These are phyloP conservation scores for Hyperoodon ampullatus DNA, from an alignment of 2,113 vertebrate genomes.

Conservation along the genomic window DNA sequence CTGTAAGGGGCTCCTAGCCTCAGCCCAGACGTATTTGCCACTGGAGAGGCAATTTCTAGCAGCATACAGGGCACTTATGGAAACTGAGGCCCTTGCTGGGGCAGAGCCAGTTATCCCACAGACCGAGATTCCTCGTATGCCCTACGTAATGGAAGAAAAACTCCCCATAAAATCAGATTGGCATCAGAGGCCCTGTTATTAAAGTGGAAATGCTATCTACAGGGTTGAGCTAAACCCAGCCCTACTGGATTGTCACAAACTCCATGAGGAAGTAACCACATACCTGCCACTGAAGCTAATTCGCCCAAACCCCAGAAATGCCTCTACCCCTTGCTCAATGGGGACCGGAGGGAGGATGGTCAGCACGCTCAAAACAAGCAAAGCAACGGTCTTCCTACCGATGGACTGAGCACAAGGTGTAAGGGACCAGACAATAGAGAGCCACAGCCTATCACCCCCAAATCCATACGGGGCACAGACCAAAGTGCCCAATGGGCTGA, in stretches of 20 bases:
- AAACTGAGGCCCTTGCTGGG: not conserved
- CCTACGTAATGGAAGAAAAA: too few relatives aligned
- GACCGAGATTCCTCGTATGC: not conserved
- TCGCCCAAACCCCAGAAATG: not conserved
- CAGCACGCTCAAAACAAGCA: not conserved
- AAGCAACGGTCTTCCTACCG: not conserved
- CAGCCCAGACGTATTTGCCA: rapidly evolving
- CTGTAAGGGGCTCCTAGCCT: not conserved
- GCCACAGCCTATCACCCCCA: not conserved
- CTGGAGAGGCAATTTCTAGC: not conserved
- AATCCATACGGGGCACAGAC: not conserved
- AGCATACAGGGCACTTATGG: rapidly evolving
- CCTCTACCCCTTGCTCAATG: not conserved
- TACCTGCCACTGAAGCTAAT: not conserved
- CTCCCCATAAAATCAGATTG: not conserved
- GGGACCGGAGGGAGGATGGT: not conserved
- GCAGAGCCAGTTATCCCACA: not conserved
- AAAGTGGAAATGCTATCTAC: not conserved
- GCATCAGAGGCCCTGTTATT: not conserved
- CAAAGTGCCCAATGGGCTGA: not conserved
- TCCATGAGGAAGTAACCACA: not conserved
- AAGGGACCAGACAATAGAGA: not conserved
- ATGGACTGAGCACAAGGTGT: not conserved
- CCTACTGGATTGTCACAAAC: not conserved
- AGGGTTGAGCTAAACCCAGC: not conserved